Evolutionary conservation across 2,888 invertebrate species (phyloP).

Genomic region (Antheraea yamamai): DNA sequence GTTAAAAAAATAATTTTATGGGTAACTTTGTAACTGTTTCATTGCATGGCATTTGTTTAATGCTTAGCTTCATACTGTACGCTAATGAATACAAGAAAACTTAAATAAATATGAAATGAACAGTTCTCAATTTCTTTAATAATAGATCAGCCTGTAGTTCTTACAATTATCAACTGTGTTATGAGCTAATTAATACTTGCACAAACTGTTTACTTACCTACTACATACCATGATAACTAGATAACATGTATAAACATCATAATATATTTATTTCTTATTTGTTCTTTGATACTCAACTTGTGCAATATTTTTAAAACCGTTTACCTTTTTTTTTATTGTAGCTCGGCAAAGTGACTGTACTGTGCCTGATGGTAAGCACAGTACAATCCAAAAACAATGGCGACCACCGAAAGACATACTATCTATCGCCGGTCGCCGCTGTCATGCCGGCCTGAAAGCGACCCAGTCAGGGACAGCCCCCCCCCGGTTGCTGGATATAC

Average conservation of each 20-base stretch:
- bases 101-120: not conserved
- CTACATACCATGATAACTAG: constrained; percentile 48
- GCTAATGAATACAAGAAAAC: not conserved
- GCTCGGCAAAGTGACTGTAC: too few relatives aligned
- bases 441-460: too few relatives aligned
- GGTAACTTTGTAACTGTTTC: not conserved
- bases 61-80: not conserved
- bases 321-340: too few relatives aligned
- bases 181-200: constrained; percentile 54
- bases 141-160: constrained; percentile 36
- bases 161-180: constrained; percentile 21
- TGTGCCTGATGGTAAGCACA: too few relatives aligned
- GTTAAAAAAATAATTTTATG: too few relatives aligned
- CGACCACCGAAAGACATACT: too few relatives aligned
- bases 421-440: too few relatives aligned
- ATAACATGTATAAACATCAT: constrained; percentile 48
- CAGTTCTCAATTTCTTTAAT: constrained; percentile 1
- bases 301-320: constrained; percentile 27
- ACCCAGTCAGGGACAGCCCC: too few relatives aligned
- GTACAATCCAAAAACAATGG: too few relatives aligned
- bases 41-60: not conserved
- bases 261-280: constrained; percentile 48
- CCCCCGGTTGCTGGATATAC: too few relatives aligned
- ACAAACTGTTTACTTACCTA: constrained; percentile 46
- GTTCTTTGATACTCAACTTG: constrained; percentile 35